Base-by-base conservation (phyloP, 2,113 vertebrate species). In the Rhabdornis inornatus region DNA sequence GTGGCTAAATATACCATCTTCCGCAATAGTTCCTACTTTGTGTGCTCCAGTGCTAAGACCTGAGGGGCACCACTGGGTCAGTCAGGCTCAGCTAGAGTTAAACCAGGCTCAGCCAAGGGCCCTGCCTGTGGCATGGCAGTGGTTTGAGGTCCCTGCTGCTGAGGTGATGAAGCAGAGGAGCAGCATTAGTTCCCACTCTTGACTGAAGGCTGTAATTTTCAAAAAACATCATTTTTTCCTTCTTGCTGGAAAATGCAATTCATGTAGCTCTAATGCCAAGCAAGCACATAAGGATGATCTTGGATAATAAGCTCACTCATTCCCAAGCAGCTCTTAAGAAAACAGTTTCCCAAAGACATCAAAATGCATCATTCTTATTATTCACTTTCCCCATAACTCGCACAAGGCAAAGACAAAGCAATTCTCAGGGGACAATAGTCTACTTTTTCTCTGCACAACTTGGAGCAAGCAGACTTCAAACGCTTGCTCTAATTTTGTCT, bases 1-100 rank as follows among this genome's bases (percentile, higher is more conserved):
- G 97, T 96, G 92, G 94, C 97, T 98, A 98, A 98, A 98, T 98
- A 98, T 98, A 98, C 97, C 95, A 84, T 87, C 95, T 97, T 97
- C 97, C 97, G 89, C 97, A 98, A 96, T 95, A 91, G 97, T 97
- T 97, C 97, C 97, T 92, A 96, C 89, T 97, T 97, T 89, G 97
- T 96, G 95, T 95, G 96, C 83, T 88, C 78, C 66, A 68, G 28
- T 57, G 80, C 79, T 92, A 92, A 95, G 93, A 87, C 60, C 39
- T 4, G 63, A 97, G 78, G 90, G 94, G 76, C 87, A 78, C 70
- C 68, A 42, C 44, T 56, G 50, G 56, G 91, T 31, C 83, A 78
- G 82, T 39, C 47, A 88, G 66, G 44, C 93, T 71, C 88, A 83
- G 83, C 57, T 37, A 35, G 53, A 92, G 88, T 57, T 71, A 78